Percentiles rank a stretch among this genome's conserved stretches.
phyloP scores from a whole-genome alignment of 2,113 vertebrate genomes.

The Colossoma macropomum region DNA sequence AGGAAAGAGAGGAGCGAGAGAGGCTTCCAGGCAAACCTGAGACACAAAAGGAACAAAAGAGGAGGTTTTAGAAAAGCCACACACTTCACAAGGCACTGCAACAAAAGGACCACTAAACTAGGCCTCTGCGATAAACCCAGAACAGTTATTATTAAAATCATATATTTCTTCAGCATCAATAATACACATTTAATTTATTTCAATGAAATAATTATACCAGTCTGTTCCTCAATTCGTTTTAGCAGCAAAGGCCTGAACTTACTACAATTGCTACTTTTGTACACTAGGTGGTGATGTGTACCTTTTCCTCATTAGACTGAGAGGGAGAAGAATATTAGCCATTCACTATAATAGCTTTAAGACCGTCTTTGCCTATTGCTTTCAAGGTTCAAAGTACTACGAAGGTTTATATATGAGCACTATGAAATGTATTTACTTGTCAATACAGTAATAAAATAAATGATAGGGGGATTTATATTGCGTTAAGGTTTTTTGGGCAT shows the following conservation, averaged over 20 bases:
- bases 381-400: too few species aligned
- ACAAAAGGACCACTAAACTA: neutral
- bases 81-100: neutral
- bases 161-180: too few species aligned
- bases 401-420: too few species aligned
- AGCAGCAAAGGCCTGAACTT: neutral
- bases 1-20: constrained; percentile 73
- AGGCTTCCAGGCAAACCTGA: constrained; percentile 76
- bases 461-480: too few species aligned
- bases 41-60: neutral
- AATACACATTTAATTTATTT: too few species aligned
- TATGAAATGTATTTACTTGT: too few species aligned
- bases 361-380: too few species aligned
- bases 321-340: neutral
- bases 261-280: neutral
- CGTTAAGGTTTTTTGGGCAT: neutral
- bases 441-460: too few species aligned
- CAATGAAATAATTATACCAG: too few species aligned
- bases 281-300: neutral
- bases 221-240: too few species aligned
- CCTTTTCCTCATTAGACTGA: neutral
- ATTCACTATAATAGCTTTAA: too few species aligned
- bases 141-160: neutral
- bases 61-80: neutral
- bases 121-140: neutral